Evolutionary conservation across 2,888 invertebrate genomes (phyloP).

Genomic region (Scaptomyza cyrtandrae): DNA sequence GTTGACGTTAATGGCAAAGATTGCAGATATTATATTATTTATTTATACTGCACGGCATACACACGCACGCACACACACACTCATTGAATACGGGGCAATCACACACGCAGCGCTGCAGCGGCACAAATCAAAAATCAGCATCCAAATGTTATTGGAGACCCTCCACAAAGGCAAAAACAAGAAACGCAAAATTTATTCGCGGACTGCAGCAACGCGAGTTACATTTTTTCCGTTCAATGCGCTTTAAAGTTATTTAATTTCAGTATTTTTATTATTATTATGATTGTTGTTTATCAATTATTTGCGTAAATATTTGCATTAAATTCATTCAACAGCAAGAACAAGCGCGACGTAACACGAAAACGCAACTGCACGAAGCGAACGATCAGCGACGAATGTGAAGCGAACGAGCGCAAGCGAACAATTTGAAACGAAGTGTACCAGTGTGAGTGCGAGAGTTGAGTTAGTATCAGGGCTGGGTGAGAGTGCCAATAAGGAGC

Average conservation of each 20-base stretch:
- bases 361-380: slow-evolving; percentile 60
- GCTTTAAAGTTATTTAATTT: slow-evolving; percentile 25
- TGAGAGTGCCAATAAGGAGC: slow-evolving; percentile 32
- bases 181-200: slow-evolving; percentile 14
- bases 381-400: slow-evolving; percentile 69
- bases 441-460: slow-evolving; percentile 27
- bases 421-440: slow-evolving; percentile 42
- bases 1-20: slow-evolving; percentile 59
- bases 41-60: slow-evolving; percentile 63
- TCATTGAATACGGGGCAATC: slow-evolving; percentile 3
- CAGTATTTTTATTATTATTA: slow-evolving; percentile 24
- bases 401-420: slow-evolving; percentile 24
- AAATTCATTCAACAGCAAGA: slow-evolving; percentile 37
- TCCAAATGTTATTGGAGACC: slow-evolving; percentile 65
- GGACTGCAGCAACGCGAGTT: slow-evolving; percentile 14
- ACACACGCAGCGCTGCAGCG: slow-evolving; percentile 11
- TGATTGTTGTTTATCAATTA: slow-evolving; percentile 17
- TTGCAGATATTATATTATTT: slow-evolving; percentile 76
- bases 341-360: slow-evolving; percentile 9
- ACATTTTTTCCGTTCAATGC: slow-evolving; percentile 34
- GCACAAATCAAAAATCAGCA: slow-evolving; percentile 62
- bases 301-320: slow-evolving; percentile 42
- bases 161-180: slow-evolving; percentile 46
- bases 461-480: slow-evolving; percentile 43
- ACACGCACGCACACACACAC: slow-evolving; percentile 6